These are phyloP conservation scores for Neuroterus valhalla DNA, from an alignment of 1,140 invertebrate genomes.

Conservation along the genomic window DNA sequence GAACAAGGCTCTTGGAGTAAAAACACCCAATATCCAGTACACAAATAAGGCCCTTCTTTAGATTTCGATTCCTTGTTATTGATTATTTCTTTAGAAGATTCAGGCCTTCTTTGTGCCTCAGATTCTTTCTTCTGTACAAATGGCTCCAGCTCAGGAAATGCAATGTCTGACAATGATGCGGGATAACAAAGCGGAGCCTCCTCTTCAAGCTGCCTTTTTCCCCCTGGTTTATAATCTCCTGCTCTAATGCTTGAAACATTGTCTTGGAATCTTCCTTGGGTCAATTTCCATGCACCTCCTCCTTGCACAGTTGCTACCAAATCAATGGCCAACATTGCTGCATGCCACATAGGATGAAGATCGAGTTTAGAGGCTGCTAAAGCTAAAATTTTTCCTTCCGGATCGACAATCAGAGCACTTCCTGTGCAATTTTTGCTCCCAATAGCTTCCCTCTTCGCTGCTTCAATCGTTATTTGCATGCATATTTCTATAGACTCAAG, in stretches of 20 bases:
- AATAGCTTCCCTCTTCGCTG: conserved; percentile 69
- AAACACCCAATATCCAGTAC: conserved; percentile 92
- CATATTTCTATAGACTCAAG: conserved; percentile 77
- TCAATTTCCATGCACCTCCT: conserved; percentile 82
- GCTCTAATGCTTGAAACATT: conserved; percentile 19
- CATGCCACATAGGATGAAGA: conserved; percentile 87
- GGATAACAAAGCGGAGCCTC: conserved; percentile 63
- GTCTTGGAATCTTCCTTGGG: conserved; percentile 38
- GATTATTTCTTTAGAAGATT: conserved; percentile 34
- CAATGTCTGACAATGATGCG: conserved; percentile 45
- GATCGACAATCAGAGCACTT: conserved; percentile 83
- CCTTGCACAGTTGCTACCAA: conserved; percentile 87
- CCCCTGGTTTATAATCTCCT: not conserved
- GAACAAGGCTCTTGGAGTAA: conserved; percentile 90
- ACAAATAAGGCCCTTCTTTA: conserved; percentile 83
- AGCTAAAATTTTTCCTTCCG: conserved; percentile 79
- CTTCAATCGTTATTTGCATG: conserved; percentile 79
- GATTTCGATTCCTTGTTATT: conserved; percentile 57
- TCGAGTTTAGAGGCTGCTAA: conserved; percentile 78
- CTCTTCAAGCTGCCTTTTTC: conserved; percentile 58
- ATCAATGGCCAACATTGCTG: conserved; percentile 90
- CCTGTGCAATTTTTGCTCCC: conserved; percentile 66
- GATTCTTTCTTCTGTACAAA: conserved; percentile 40
- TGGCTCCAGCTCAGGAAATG: conserved; percentile 46
- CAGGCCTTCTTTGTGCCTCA: not conserved